Evolutionary conservation across 2,113 vertebrate species (phyloP).

Genomic region (Typhlomys cinereus): DNA sequence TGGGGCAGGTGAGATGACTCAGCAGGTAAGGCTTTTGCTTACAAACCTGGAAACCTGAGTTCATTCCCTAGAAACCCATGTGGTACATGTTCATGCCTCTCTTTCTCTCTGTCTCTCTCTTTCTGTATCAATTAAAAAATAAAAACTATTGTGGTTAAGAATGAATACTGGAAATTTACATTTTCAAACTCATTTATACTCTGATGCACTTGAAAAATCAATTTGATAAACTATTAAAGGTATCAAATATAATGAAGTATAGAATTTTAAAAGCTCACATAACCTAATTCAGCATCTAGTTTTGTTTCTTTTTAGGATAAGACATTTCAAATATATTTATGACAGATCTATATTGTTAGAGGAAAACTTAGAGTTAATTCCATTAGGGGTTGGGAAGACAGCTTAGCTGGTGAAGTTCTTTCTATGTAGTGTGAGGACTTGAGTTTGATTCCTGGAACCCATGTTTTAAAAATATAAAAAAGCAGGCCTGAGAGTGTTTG

Average conservation of each 20-base stretch:
- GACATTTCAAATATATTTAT: neutral
- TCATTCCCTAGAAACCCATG: too few species aligned
- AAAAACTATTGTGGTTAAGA: slow-evolving; percentile 24
- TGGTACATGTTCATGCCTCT: too few species aligned
- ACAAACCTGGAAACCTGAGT: too few species aligned
- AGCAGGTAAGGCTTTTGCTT: too few species aligned
- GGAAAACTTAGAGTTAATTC: neutral
- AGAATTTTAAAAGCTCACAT: slow-evolving; percentile 22
- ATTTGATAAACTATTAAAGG: neutral
- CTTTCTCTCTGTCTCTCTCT: too few species aligned
- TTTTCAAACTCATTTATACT: slow-evolving; percentile 46
- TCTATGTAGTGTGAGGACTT: neutral
- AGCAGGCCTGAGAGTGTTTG: neutral
- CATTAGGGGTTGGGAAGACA: neutral
- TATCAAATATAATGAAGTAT: slow-evolving; percentile 6
- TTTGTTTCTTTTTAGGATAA: slow-evolving; percentile 38
- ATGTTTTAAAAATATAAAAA: neutral
- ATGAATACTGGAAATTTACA: slow-evolving; percentile 47
- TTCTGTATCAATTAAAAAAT: neutral
- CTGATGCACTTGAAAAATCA: slow-evolving; percentile 47
- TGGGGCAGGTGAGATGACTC: too few species aligned
- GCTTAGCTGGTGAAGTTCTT: neutral
- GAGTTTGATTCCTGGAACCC: neutral
- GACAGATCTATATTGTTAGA: neutral
- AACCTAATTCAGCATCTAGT: neutral